Evolutionary conservation across 2,113 vertebrate species (phyloP).

Genomic region (Anarhynchus alexandrinus): DNA sequence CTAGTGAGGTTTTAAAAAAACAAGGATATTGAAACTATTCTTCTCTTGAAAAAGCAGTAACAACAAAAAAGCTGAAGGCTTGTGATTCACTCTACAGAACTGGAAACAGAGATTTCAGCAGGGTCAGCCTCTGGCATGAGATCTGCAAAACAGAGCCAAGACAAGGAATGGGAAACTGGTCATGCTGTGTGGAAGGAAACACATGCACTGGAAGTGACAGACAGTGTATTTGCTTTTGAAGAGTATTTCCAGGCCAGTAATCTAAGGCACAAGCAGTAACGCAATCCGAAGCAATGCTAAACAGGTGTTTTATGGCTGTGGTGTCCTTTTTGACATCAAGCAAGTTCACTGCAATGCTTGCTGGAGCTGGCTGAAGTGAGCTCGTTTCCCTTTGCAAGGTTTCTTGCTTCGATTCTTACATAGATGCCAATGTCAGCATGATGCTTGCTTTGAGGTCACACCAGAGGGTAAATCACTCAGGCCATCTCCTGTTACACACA

Average conservation of each 20-base stretch:
- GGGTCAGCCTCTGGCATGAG: neutral
- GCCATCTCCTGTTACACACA: neutral
- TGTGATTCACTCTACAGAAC: neutral
- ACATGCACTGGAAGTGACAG: neutral
- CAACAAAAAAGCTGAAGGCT: neutral
- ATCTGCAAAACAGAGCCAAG: neutral
- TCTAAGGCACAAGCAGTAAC: neutral
- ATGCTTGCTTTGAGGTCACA: neutral
- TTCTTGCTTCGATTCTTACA: neutral
- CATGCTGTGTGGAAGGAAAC: neutral
- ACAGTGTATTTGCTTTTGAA: neutral
- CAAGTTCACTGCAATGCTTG: rapidly evolving
- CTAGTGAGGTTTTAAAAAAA: neutral
- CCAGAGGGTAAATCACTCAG: neutral
- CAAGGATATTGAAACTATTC: neutral
- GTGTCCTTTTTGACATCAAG: neutral
- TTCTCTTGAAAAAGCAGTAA: neutral
- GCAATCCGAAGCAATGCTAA: neutral
- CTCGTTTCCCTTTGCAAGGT: neutral
- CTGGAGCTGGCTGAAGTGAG: neutral
- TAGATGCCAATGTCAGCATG: neutral
- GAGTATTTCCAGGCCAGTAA: neutral
- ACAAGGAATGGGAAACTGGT: neutral
- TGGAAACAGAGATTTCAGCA: neutral
- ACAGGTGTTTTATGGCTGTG: neutral